These are phyloP conservation scores for Erinaceus europaeus DNA, from an alignment of 2,113 vertebrate species.

Conservation along the genomic window DNA sequence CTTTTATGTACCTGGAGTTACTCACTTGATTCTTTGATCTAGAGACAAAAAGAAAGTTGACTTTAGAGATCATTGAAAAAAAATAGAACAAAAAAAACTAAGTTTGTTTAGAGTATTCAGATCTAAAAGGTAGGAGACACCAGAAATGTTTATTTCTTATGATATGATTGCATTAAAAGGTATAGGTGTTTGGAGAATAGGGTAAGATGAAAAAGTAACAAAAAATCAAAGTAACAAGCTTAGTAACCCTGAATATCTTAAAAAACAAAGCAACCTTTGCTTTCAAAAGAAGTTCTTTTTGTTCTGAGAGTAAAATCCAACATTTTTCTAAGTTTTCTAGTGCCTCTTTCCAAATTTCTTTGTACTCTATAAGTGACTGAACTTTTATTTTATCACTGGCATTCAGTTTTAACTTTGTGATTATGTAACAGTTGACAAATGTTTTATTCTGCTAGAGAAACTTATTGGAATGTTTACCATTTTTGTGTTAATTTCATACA, in stretches of 20 bases:
- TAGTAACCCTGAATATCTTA: neutral
- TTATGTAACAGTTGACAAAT: slow-evolving; percentile 60
- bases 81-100: neutral
- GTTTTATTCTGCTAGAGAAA: slow-evolving; percentile 68
- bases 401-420: slow-evolving; percentile 76
- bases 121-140: too few relatives aligned
- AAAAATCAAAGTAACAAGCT: neutral
- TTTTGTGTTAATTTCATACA: slow-evolving; percentile 3
- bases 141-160: neutral
- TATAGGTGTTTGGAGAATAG: neutral
- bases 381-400: slow-evolving; percentile 73
- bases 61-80: neutral
- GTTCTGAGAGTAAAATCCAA: neutral
- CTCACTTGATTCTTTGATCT: slow-evolving; percentile 25
- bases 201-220: neutral
- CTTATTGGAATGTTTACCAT: slow-evolving; percentile 69
- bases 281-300: neutral
- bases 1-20: neutral
- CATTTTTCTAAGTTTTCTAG: slow-evolving; percentile 50
- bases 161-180: neutral
- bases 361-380: slow-evolving; percentile 68
- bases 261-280: neutral
- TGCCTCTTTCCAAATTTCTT: slow-evolving; percentile 61
- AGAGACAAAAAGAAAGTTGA: neutral
- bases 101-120: too few relatives aligned